Percentiles rank a stretch among this genome's conserved stretches.
phyloP scores from a whole-genome alignment of 2,888 invertebrate genomes.

The Oxytorus armatus region DNA sequence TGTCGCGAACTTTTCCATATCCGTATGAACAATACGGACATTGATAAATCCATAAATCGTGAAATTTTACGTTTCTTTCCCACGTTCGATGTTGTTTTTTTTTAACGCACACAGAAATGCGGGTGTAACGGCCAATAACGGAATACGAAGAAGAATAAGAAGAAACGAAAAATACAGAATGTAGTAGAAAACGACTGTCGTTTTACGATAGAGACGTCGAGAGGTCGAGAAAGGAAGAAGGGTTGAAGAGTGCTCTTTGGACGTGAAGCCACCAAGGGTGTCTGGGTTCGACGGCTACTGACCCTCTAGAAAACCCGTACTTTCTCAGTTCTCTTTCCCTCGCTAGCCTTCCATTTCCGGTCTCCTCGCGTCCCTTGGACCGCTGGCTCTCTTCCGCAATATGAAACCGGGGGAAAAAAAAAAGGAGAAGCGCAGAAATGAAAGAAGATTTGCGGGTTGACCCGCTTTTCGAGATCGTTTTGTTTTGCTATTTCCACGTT shows the following conservation, averaged over 20 bases:
- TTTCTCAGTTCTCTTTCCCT: conserved; percentile 4
- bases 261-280: conserved; percentile 38
- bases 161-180: neutral
- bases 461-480: conserved; percentile 59
- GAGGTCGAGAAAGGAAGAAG: conserved; percentile 3
- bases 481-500: conserved; percentile 42
- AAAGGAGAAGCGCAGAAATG: conserved; percentile 22
- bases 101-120: too few species aligned
- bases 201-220: conserved; percentile 16
- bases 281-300: conserved; percentile 43
- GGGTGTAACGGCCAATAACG: neutral
- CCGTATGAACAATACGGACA: too few species aligned
- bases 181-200: conserved; percentile 25
- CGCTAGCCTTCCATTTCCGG: too few species aligned
- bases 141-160: neutral
- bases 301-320: conserved; percentile 32
- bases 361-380: neutral
- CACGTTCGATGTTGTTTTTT: neutral
- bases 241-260: conserved; percentile 28
- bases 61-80: too few species aligned
- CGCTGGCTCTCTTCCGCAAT: neutral
- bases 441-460: conserved; percentile 62
- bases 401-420: conserved; percentile 6
- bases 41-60: too few species aligned
- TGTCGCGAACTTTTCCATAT: too few species aligned